These are phyloP conservation scores for Microvelia longipes DNA, from an alignment of 1,140 invertebrate species.

Conservation along the genomic window DNA sequence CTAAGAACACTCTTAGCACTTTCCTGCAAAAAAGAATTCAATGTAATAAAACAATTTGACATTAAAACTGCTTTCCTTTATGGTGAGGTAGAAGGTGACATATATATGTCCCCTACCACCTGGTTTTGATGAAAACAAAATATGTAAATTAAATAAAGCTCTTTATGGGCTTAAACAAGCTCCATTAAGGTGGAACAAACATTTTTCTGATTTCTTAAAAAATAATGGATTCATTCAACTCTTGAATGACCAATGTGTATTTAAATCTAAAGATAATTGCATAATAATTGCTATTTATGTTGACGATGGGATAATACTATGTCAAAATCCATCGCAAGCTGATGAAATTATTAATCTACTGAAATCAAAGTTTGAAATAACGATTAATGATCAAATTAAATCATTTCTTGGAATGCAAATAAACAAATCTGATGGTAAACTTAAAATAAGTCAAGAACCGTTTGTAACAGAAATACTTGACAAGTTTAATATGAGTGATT, in stretches of 20 bases:
- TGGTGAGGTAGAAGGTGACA: background rate
- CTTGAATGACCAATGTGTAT: background rate
- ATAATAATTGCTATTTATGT: background rate
- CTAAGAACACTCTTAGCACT: background rate
- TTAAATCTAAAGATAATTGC: background rate
- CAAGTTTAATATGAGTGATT: background rate
- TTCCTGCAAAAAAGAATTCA: background rate
- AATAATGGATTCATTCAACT: background rate
- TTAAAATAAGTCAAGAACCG: background rate
- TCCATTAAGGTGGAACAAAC: background rate
- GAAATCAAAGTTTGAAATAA: background rate
- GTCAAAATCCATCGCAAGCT: background rate
- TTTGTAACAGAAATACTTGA: background rate
- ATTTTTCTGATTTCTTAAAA: background rate
- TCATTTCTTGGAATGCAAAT: background rate
- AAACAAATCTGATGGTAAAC: background rate
- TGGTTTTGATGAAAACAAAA: background rate
- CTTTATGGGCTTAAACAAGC: background rate
- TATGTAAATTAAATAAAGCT: background rate
- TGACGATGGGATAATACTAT: background rate
- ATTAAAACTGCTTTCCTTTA: background rate
- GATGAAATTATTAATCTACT: background rate
- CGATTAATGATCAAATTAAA: background rate
- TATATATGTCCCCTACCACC: background rate
- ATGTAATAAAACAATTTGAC: background rate